Evolutionary conservation across 2,888 invertebrate species (phyloP), one percentile per base, ranked within the genome.

Genomic region (Callyntrura sp.): DNA sequence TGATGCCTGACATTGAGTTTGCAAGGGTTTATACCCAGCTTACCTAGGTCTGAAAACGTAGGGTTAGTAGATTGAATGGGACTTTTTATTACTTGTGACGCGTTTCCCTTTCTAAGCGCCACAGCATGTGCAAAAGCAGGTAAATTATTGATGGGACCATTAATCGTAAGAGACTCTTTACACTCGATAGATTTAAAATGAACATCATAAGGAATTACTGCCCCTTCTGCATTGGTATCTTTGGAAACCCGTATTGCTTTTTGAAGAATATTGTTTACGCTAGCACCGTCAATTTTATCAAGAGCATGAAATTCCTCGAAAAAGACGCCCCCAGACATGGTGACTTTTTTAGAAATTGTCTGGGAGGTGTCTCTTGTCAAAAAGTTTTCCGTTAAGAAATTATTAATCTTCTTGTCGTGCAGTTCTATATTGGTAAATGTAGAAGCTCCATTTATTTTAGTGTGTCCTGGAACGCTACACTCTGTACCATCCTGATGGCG

Each of bases 241-340:
- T 85, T 60, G 0, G 87, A 73, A 0, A 91, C 55, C 48, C 81
- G 35, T 11, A 92, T 60, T 12, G 91, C 90, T 43, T 91, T 55
- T 2, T 86, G 45, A 12, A 91, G 70, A 0, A 90, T 48, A 1
- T 83, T 51, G 0, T 70, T 17, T 4, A 92, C 43, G 11, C 17
- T 2, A 60, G 91, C 73, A 2, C 45, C 35, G 62, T 92, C 90
- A 60, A 91, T 83, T 0, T 14, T 8, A 2, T 60, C 48, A 0
- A 91, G 82, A 2, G 91, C 90, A 51, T 83, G 48, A 6, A 92
- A 12, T 51, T 84, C 78, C 3, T 78, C 23, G 68, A 92, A 92
- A 4, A 43, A 48, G 6, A 79, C 57, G 3, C 62, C 20, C 17
- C 78, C 65, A 4, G 35, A 20, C n/a, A 93, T 85, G 8, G 73